Evolutionary conservation across 1,140 invertebrate genomes (phyloP).

Genomic region (Prorops nasuta): DNA sequence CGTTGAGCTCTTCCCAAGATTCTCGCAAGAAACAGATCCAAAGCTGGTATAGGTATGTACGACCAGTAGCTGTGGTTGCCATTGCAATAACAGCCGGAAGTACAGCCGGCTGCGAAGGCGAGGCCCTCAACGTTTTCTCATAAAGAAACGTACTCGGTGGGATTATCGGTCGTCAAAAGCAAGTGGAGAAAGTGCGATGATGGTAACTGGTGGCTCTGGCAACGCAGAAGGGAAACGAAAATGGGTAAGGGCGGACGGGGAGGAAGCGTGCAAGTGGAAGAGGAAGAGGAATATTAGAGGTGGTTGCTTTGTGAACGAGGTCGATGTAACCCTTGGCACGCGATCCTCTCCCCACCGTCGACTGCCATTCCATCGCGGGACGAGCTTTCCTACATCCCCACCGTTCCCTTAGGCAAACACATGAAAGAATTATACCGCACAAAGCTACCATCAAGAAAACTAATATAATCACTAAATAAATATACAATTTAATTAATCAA

Average conservation of each 20-base stretch:
- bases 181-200: constrained; percentile 9
- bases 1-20: too few species aligned
- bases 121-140: constrained; percentile 38
- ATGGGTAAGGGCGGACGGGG: too few species aligned
- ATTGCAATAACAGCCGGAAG: constrained; percentile 40
- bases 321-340: constrained; percentile 50
- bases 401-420: too few species aligned
- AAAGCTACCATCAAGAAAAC: too few species aligned
- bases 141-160: constrained; percentile 32
- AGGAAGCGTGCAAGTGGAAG: neutral
- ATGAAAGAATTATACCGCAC: too few species aligned
- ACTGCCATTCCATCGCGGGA: neutral
- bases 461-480: too few species aligned
- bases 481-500: too few species aligned
- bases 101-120: constrained; percentile 34
- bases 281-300: constrained; percentile 11
- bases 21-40: too few species aligned
- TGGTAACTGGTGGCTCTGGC: constrained; percentile 7
- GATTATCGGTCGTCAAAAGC: constrained; percentile 19
- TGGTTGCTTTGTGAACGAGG: constrained; percentile 18
- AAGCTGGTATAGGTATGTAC: too few species aligned
- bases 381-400: too few species aligned
- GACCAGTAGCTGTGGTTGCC: constrained; percentile 29
- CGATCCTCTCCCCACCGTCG: constrained; percentile 26
- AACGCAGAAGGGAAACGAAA: constrained; percentile 11